Evolutionary conservation across 1,140 invertebrate genomes (phyloP).

Genomic region (Brachionus sp.): DNA sequence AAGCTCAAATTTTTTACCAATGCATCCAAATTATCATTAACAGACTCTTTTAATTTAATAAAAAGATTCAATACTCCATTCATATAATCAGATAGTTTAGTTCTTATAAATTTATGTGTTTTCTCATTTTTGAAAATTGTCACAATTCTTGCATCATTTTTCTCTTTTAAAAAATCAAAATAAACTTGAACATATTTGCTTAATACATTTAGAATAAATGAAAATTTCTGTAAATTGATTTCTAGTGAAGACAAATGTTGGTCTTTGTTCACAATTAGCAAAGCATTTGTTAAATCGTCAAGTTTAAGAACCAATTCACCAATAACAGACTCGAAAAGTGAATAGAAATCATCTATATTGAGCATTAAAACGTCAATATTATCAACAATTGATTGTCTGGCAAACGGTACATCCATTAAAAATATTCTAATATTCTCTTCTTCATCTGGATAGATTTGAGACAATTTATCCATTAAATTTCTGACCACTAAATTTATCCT

Average conservation of each 20-base stretch:
- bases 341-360: constrained; percentile 25
- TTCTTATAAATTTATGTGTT: not conserved
- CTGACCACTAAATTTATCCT: not conserved
- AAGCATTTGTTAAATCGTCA: not conserved
- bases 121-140: not conserved
- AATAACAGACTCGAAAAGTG: not conserved
- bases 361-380: not conserved
- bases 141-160: not conserved
- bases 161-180: constrained; percentile 16
- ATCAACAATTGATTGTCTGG: constrained; percentile 11
- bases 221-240: not conserved
- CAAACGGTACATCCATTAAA: constrained; percentile 36
- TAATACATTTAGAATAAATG: not conserved
- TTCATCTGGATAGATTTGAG: not conserved
- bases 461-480: not conserved
- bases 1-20: not conserved
- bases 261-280: not conserved
- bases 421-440: constrained; percentile 10
- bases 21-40: not conserved
- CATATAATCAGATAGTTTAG: not conserved
- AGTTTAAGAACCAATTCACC: not conserved
- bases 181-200: constrained; percentile 15
- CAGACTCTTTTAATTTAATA: not conserved
- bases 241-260: not conserved
- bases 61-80: not conserved